Percentiles rank a stretch among this genome's conserved stretches.
Evolutionary conservation across 1,140 invertebrate species (phyloP).

Genomic region (Scylla paramamosain): DNA sequence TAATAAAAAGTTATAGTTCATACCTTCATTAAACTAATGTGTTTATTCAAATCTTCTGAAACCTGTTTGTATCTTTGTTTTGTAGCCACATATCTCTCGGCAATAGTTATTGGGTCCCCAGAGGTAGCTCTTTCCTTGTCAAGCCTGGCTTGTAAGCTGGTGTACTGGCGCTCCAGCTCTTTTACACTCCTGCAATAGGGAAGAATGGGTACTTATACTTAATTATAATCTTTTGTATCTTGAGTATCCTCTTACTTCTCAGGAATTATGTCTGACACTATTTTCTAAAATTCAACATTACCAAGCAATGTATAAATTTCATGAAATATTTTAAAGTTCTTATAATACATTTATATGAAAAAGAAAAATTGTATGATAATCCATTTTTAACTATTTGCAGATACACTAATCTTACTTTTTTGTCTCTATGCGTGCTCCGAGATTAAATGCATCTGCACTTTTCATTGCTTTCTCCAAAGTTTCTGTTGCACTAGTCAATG

Average conservation of each 20-base stretch:
- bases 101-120: constrained; percentile 48
- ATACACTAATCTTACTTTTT: not conserved
- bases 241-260: no score
- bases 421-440: not conserved
- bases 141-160: not conserved
- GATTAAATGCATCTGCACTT: not conserved
- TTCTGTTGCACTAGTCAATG: not conserved
- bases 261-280: no score
- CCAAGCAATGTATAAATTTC: no score
- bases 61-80: not conserved
- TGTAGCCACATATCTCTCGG: constrained; percentile 32
- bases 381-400: not conserved
- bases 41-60: constrained; percentile 4
- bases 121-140: constrained; percentile 15
- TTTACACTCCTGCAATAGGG: constrained; percentile 41
- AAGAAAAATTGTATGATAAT: not conserved
- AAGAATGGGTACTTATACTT: not conserved
- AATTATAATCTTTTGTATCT: no score
- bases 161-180: constrained; percentile 63
- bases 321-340: no score
- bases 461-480: not conserved
- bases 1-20: no score
- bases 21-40: constrained; percentile 33
- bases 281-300: no score
- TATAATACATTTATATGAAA: not conserved